Evolutionary conservation across 2,797 vertebrate genomes (phyloP).

Genomic region (Scomberomorus guttatus): DNA sequence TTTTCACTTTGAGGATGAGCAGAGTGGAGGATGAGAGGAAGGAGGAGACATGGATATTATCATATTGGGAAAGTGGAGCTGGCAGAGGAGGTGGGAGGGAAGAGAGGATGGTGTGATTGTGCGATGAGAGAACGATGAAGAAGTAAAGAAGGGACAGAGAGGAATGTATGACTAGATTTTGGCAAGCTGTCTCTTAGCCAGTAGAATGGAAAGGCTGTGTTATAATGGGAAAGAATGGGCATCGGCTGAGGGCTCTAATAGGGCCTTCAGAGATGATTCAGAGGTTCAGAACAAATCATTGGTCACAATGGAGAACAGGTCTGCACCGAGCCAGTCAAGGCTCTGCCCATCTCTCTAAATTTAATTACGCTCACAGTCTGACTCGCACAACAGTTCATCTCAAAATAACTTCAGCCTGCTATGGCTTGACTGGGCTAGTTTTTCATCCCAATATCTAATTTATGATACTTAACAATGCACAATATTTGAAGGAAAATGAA

Average conservation of each 20-base stretch:
- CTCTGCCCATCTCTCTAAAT: constrained; percentile 58
- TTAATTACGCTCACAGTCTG: constrained; percentile 62
- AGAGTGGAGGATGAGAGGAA: constrained; percentile 45
- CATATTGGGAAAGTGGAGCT: constrained; percentile 49
- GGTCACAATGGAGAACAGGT: constrained; percentile 67
- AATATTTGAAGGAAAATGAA: constrained; percentile 19
- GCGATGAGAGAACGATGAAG: constrained; percentile 53
- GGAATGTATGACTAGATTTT: constrained; percentile 69
- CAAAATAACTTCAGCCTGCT: constrained; percentile 44
- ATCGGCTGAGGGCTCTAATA: constrained; percentile 62
- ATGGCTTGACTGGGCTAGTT: constrained; percentile 16
- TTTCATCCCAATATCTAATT: constrained; percentile 33
- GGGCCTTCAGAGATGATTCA: constrained; percentile 73
- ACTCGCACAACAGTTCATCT: constrained; percentile 51
- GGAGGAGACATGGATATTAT: constrained; percentile 54
- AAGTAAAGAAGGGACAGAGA: constrained; percentile 46
- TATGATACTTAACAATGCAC: constrained; percentile 13
- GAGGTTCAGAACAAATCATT: constrained; percentile 66
- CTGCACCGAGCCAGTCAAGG: constrained; percentile 51
- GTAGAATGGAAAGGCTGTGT: constrained; percentile 55
- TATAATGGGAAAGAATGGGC: constrained; percentile 72
- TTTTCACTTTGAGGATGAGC: constrained; percentile 67
- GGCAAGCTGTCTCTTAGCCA: constrained; percentile 43
- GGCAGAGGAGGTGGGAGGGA: constrained; percentile 40
- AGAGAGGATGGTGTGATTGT: constrained; percentile 56